Evolutionary conservation across 2,797 vertebrate species (phyloP), one percentile per base, ranked within the genome.

Genomic region (Tokudaia tokunoshimensis): DNA sequence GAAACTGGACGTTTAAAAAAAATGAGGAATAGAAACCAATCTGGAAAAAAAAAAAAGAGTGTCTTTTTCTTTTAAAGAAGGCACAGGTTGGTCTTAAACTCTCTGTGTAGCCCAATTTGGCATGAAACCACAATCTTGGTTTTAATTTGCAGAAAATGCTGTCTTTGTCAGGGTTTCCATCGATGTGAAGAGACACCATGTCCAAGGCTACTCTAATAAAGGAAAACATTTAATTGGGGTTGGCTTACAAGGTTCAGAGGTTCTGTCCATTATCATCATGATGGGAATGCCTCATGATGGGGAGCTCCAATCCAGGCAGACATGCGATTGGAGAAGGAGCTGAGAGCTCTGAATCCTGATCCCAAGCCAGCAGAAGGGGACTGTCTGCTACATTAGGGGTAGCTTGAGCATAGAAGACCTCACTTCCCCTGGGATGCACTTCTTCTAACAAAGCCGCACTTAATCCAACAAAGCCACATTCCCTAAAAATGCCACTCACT

Each of bases 111-210:
- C 37, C 59, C 37, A 83, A 57, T 37, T 26, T 63, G 59, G 13
- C 82, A 44, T 31, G 57, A 24, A 83, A 83, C 11, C 44, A 31
- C 44, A 86, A n/a, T 20, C 70, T 41, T 59, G 70, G 37, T 22
- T 89, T 47, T 89, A 61, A 94, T 81, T 91, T 89, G 37, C 41
- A 93, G 50, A 82, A 78, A 96, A 89, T 72, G 67, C 11, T 70
- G 34, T 70, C 67, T n/a, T 72, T 19, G 2, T 9, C n/a, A 37
- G 17, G 34, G 34, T 37, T 70, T n/a, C 31, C 65, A 70, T 70
- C n/a, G 14, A 31, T 37, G 17, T 72, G 34, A 72, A 72, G 17
- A 72, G 34, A 72, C 67, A 20, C 67, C 67, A 37, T n/a, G 34
- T 37, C 34, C 17, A 72, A 37, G 67, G 34, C 15, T 8, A 72